phyloP scores from a whole-genome alignment of 2,113 vertebrate species.

The Semnornis frantzii region DNA sequence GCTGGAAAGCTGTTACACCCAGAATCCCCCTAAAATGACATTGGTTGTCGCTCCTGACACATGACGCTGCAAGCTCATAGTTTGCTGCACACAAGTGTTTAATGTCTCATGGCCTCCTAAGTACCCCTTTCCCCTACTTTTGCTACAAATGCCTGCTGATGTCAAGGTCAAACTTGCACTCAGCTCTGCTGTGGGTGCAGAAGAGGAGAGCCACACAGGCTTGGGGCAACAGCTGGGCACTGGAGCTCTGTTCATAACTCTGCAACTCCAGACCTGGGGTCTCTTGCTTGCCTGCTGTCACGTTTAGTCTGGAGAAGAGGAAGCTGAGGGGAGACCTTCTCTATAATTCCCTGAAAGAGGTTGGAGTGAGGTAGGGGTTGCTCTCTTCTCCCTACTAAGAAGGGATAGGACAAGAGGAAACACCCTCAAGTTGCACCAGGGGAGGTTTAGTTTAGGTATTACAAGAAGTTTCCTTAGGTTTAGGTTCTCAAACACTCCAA shows the following conservation, averaged over 20 bases:
- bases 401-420: too few relatives aligned
- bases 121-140: background rate
- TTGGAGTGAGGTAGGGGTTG: too few relatives aligned
- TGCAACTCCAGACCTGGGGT: background rate
- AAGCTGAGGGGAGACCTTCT: too few relatives aligned
- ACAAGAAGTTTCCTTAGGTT: too few relatives aligned
- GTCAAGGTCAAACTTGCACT: background rate
- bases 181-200: background rate
- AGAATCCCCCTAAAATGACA: background rate
- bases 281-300: background rate
- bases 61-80: background rate
- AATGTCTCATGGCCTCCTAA: background rate
- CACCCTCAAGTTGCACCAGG: too few relatives aligned
- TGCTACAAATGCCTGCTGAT: background rate
- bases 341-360: too few relatives aligned
- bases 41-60: background rate
- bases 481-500: too few relatives aligned
- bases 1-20: background rate
- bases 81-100: background rate
- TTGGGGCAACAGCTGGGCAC: background rate
- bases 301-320: background rate
- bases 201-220: background rate
- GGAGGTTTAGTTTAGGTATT: too few relatives aligned
- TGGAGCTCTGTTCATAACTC: background rate
- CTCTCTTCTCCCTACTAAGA: too few relatives aligned